Base-by-base conservation (phyloP, 1,140 invertebrate species). In the Vollenhovia emeryi region DNA sequence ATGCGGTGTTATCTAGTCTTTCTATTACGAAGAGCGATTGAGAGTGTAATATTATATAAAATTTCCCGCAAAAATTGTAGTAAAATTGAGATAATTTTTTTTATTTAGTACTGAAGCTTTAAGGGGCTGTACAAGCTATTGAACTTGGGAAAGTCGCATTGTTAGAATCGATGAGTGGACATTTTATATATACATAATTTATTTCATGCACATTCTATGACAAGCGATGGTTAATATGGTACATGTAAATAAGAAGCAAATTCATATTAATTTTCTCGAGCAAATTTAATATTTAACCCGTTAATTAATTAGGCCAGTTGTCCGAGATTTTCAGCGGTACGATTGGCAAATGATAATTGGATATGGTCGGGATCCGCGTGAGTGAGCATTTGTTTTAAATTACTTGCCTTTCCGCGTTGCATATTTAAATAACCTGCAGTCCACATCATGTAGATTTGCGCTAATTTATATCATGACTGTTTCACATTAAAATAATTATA, bases 301-400 rank as follows among this genome's bases (percentile, higher is more conserved):
- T 73, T 57, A 82, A 82, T 82, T 73, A 82, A 82, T 82, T 82
- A 59, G 78, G 50, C 43, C 66, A 73, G 59, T 59, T 57, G 24
- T 57, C 40, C 78, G 78, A 82, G 78, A 82, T 82, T 82, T 82
- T 73, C 78, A 57, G n/a, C 36, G 50, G 36, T 33, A 45, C 13
- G 43, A 82, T 55, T 33, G 66, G 66, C 50, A 71, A 82, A 82
- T 82, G 50, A 82, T 82, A 73, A 82, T 82, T 82, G 52, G 36
- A 82, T 73, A 73, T 45, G 36, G 64, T 71, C 24, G 50, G 11
- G 52, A 33, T 71, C 6, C 50, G 24, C 52, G 36, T 69, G 78
- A 82, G 36, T 71, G 78, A 33, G 66, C 78, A 82, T 82, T 82
- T 82, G 66, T 82, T 82, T 73, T 82, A 82, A 84, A 76, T 84